These are phyloP conservation scores for Enteromius unitaeniatus DNA, from an alignment of 2,797 vertebrate genomes.

Conservation along the genomic window DNA sequence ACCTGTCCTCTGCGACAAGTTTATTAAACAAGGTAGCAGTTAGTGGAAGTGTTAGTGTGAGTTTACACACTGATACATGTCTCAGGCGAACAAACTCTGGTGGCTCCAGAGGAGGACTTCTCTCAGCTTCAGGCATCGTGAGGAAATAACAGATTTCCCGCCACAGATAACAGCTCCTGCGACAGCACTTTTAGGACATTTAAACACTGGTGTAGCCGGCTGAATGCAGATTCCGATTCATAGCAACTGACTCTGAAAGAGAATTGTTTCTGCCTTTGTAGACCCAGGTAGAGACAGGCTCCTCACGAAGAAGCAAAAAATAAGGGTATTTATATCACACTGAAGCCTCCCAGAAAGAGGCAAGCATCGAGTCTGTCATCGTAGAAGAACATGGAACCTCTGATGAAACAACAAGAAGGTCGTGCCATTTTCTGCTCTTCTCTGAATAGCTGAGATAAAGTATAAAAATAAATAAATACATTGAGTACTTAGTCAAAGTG, in stretches of 20 bases:
- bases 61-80: slow-evolving; percentile 29
- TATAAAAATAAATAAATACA: background rate
- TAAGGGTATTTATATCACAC: slow-evolving; percentile 27
- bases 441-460: background rate
- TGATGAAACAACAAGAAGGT: background rate
- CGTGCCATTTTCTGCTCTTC: too few species aligned
- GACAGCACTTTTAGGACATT: slow-evolving; percentile 54
- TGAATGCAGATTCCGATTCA: slow-evolving; percentile 47
- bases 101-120: slow-evolving; percentile 10
- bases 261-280: slow-evolving; percentile 10
- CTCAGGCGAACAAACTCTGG: slow-evolving; percentile 10
- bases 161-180: slow-evolving; percentile 29
- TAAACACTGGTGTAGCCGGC: slow-evolving; percentile 46
- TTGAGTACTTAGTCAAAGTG: background rate
- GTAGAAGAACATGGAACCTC: background rate
- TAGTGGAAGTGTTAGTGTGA: slow-evolving; percentile 24
- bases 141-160: slow-evolving; percentile 24
- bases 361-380: background rate
- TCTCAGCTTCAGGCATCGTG: slow-evolving; percentile 17
- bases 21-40: slow-evolving; percentile 42
- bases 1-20: slow-evolving; percentile 38
- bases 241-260: slow-evolving; percentile 17
- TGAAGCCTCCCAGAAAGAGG: slow-evolving; percentile 3
- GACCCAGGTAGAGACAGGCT: slow-evolving; percentile 32
- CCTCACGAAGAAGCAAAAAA: slow-evolving; percentile 19